phyloP scores from a whole-genome alignment of 2,888 invertebrate genomes.

The Galeruca laticollis region DNA sequence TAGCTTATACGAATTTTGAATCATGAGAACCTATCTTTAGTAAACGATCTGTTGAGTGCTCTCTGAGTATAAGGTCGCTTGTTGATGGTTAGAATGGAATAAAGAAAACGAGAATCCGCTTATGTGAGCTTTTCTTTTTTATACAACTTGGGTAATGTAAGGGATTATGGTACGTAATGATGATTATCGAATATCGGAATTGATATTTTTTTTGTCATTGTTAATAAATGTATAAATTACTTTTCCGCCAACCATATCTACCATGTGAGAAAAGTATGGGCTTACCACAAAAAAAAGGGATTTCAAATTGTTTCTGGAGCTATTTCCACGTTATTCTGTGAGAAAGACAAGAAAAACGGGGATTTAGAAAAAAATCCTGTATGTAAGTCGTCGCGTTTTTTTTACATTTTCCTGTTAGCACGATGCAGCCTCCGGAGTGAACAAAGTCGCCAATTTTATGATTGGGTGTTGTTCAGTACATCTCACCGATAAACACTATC shows the following conservation, averaged over 20 bases:
- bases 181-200: constrained; percentile 20
- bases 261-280: too few species aligned
- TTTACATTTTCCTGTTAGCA: too few species aligned
- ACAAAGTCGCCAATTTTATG: too few species aligned
- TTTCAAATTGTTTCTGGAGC: too few species aligned
- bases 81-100: constrained; percentile 9
- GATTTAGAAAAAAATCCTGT: too few species aligned
- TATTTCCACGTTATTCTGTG: too few species aligned
- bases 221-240: neutral
- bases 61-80: constrained; percentile 13
- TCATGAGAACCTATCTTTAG: constrained; percentile 65
- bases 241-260: neutral
- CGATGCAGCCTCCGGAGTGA: too few species aligned
- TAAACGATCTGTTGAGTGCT: constrained; percentile 56
- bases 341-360: too few species aligned
- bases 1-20: constrained; percentile 63
- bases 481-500: too few species aligned
- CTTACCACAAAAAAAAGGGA: too few species aligned
- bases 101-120: constrained; percentile 58
- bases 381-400: too few species aligned
- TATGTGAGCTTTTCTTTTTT: constrained; percentile 43
- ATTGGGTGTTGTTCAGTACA: too few species aligned
- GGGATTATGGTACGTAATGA: constrained; percentile 38
- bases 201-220: neutral
- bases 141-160: constrained; percentile 18